Percentiles rank a stretch among this genome's conserved stretches.
Conservation (phyloP, 2,113 vertebrate species). For the Notarius lentiginosus region DNA sequence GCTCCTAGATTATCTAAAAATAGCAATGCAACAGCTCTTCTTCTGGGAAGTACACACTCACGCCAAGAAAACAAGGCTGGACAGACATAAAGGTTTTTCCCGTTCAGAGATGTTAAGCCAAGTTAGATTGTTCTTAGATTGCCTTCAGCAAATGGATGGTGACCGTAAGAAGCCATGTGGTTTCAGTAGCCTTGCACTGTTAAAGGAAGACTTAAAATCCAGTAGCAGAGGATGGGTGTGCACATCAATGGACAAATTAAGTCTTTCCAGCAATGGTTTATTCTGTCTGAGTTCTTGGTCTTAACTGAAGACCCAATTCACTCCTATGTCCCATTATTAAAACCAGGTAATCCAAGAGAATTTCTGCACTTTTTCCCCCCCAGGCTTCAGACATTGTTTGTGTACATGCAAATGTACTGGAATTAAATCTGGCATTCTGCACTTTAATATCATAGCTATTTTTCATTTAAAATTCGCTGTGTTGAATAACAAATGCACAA, state of each 20-base stretch:
- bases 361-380: background rate
- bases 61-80: constrained; percentile 12
- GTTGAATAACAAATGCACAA: background rate
- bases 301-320: background rate
- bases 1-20: constrained; percentile 26
- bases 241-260: background rate
- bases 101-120: constrained; percentile 32
- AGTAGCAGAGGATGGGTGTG: background rate
- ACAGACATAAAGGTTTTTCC: constrained; percentile 26
- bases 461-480: background rate
- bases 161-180: constrained; percentile 11
- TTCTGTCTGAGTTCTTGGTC: background rate
- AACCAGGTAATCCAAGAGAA: background rate
- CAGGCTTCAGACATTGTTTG: background rate
- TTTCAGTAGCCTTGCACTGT: constrained; percentile 25
- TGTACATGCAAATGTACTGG: background rate
- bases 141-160: constrained; percentile 10
- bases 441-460: background rate
- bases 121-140: constrained; percentile 17
- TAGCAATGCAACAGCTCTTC: constrained; percentile 14
- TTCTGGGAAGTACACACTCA: constrained; percentile 27
- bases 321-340: background rate
- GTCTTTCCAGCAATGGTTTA: background rate
- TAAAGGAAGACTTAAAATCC: constrained; percentile 26
- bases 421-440: background rate